Percentiles rank a stretch among this genome's conserved stretches.
phyloP scores from a whole-genome alignment of 1,140 invertebrate genomes.

The Harpegnathos saltator region DNA sequence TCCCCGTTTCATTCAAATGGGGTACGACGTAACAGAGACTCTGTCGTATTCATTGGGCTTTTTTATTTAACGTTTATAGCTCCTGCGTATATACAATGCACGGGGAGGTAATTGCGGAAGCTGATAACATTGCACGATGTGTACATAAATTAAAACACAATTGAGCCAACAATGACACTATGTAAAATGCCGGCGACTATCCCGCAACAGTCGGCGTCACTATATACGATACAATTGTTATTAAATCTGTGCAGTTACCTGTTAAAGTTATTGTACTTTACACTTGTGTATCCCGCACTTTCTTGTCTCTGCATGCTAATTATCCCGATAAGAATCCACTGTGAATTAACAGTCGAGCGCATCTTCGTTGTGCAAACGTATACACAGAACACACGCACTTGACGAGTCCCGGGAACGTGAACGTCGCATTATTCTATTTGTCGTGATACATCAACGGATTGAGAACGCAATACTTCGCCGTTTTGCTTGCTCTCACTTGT shows the following conservation, averaged over 20 bases:
- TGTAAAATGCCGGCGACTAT: neutral
- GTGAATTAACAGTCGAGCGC: too few relatives aligned
- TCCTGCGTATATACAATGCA: conserved; percentile 5
- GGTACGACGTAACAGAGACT: conserved; percentile 1
- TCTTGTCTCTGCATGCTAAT: neutral
- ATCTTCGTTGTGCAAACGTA: too few relatives aligned
- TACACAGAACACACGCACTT: too few relatives aligned
- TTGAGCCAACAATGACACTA: neutral
- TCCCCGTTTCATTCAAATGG: neutral
- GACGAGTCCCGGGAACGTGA: neutral
- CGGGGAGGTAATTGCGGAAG: neutral
- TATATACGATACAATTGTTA: neutral
- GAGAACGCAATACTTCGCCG: neutral
- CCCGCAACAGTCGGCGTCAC: neutral
- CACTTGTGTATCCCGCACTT: too few relatives aligned
- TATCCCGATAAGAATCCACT: neutral
- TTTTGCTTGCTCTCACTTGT: neutral
- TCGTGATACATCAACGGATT: neutral
- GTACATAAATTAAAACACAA: conserved; percentile 11
- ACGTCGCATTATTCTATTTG: neutral
- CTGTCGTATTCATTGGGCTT: neutral
- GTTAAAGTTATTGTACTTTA: neutral
- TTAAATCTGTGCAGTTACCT: neutral
- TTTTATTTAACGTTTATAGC: conserved; percentile 34
- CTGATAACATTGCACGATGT: conserved; percentile 12